A percentile compares a stretch with the other conserved stretches of the same genome.
Conservation (phyloP, 2,113 vertebrate genomes). For the Podarcis raffonei region DNA sequence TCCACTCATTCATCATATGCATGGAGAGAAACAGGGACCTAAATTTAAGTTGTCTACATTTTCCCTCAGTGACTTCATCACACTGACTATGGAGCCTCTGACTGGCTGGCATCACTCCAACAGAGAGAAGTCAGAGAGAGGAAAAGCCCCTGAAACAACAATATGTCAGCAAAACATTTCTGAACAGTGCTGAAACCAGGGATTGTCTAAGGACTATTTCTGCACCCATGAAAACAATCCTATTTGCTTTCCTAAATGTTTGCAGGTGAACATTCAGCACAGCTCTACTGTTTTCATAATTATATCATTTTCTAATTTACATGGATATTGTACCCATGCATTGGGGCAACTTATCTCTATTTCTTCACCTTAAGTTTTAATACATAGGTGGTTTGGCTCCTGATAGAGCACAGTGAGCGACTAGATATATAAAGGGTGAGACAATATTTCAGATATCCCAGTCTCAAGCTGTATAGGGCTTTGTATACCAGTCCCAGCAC, state of each 20-base stretch:
- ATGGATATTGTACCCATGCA: neutral
- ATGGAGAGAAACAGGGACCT: neutral
- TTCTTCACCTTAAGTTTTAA: neutral
- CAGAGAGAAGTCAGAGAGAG: neutral
- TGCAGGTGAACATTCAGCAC: neutral
- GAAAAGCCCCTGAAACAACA: too few species aligned
- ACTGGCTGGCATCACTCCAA: neutral
- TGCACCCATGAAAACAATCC: neutral
- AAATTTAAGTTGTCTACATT: neutral
- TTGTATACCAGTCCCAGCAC: too few species aligned
- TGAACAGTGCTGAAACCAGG: neutral
- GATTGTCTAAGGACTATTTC: neutral
- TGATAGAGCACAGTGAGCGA: too few species aligned
- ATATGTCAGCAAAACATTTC: neutral
- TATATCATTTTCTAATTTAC: neutral
- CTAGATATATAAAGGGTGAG: too few species aligned
- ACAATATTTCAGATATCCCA: too few species aligned
- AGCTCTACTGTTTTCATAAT: neutral
- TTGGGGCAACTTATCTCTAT: neutral
- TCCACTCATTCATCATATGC: neutral
- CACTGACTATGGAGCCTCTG: neutral
- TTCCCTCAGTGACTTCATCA: neutral
- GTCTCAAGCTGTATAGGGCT: too few species aligned
- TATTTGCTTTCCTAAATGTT: neutral
- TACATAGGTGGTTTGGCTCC: accelerated